phyloP scores from a whole-genome alignment of 2,888 invertebrate genomes.

The Melanargia galathea region DNA sequence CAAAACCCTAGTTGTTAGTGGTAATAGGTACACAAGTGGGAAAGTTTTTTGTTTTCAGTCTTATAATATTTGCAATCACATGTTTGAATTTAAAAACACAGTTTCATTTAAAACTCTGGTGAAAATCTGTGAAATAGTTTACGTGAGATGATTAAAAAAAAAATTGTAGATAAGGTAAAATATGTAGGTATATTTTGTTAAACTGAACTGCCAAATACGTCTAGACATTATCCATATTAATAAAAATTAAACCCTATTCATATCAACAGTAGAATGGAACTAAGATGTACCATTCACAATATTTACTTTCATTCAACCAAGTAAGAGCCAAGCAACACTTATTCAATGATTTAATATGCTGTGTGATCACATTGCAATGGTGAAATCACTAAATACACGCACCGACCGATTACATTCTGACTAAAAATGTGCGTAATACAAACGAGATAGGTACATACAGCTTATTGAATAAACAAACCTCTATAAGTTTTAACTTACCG shows the following conservation, averaged over 20 bases:
- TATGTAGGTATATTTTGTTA: too few species aligned
- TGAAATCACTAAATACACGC: constrained; percentile 69
- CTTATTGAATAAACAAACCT: constrained; percentile 25
- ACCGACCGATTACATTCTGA: constrained; percentile 46
- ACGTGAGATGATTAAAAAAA: too few species aligned
- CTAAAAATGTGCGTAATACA: constrained; percentile 29
- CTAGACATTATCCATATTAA: not conserved
- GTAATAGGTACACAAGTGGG: too few species aligned
- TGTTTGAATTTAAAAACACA: too few species aligned
- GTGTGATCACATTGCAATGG: constrained; percentile 67
- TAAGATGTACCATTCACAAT: constrained; percentile 17
- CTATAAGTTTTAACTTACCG: constrained; percentile 72
- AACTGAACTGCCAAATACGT: not conserved
- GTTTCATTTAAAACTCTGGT: too few species aligned
- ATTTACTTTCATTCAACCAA: constrained; percentile 33
- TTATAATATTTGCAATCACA: too few species aligned
- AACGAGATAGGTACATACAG: not conserved
- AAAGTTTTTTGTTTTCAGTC: too few species aligned
- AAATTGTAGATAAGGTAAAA: too few species aligned
- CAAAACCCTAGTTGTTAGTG: too few species aligned
- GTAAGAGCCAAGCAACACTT: constrained; percentile 46
- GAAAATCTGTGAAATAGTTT: too few species aligned
- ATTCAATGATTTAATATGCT: constrained; percentile 54
- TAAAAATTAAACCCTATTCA: not conserved
- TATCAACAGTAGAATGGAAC: not conserved